Percentiles rank a stretch among this genome's conserved stretches.
phyloP scores from a whole-genome alignment of 2,797 vertebrate species.

The Tarsius wallacei region DNA sequence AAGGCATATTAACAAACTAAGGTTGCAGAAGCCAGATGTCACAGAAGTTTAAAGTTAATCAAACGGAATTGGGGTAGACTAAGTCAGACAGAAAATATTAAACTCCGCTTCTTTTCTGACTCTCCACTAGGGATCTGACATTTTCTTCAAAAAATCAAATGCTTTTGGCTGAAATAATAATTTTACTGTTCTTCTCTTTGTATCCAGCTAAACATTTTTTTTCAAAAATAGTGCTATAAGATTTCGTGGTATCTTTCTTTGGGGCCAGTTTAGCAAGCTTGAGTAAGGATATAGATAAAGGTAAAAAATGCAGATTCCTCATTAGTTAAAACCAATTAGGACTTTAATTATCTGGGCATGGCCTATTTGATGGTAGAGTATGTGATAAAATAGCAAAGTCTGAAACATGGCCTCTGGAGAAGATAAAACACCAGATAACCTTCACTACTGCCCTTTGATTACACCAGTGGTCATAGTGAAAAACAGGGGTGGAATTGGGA shows the following conservation, averaged over 20 bases:
- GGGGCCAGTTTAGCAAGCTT: neutral
- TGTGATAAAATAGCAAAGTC: neutral
- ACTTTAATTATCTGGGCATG: neutral
- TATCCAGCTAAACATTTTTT: neutral
- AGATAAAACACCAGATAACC: neutral
- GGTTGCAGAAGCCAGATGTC: neutral
- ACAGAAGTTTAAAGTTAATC: neutral
- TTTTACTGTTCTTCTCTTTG: constrained; percentile 38
- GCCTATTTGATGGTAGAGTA: neutral
- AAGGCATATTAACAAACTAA: neutral
- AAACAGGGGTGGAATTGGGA: neutral
- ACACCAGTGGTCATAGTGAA: neutral
- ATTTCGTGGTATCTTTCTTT: neutral
- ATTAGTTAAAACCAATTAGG: neutral
- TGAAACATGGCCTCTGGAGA: neutral
- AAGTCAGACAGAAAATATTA: neutral
- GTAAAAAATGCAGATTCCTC: neutral
- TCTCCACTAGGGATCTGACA: constrained; percentile 17
- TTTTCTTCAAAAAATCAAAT: neutral
- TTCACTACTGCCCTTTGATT: neutral
- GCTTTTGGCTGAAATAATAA: neutral
- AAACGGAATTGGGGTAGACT: neutral
- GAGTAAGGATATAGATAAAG: constrained; percentile 19
- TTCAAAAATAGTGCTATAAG: neutral
- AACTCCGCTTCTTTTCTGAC: neutral